Evolutionary conservation across 1,140 invertebrate genomes (phyloP).

Genomic region (Drosophila persimilis): DNA sequence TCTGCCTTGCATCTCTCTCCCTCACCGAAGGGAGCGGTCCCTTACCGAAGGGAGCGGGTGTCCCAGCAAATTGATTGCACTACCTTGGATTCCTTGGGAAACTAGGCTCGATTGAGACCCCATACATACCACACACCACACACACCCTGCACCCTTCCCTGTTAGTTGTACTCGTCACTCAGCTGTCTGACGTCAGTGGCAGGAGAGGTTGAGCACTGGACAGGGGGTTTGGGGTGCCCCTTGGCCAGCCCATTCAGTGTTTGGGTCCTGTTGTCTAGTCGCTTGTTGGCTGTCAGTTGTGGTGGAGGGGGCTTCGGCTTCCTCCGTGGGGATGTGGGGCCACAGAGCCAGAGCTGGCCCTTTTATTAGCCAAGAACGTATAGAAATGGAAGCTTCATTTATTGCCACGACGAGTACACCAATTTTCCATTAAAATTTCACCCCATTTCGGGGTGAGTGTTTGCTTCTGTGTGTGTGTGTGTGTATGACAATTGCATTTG

Average conservation of each 20-base stretch:
- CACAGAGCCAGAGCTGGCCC: slow-evolving; percentile 10
- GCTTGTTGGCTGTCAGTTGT: slow-evolving; percentile 45
- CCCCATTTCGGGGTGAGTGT: slow-evolving; percentile 6
- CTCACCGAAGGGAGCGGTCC: no score
- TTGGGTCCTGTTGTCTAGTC: slow-evolving; percentile 38
- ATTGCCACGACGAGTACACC: slow-evolving; percentile 55
- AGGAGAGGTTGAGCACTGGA: no score
- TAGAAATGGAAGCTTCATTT: slow-evolving; percentile 57
- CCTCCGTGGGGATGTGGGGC: no score
- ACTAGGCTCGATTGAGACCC: no score
- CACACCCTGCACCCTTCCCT: no score
- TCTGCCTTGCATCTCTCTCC: no score
- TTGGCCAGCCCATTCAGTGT: slow-evolving; percentile 61
- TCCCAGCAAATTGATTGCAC: no score
- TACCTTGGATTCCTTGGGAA: no score
- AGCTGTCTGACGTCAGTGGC: slow-evolving; percentile 24
- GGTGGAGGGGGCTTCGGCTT: neutral
- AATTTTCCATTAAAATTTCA: slow-evolving; percentile 73
- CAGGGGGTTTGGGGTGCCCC: neutral
- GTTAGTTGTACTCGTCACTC: slow-evolving; percentile 5
- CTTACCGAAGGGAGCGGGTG: no score
- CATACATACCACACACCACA: no score
- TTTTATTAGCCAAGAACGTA: slow-evolving; percentile 58
- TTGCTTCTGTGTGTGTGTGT: slow-evolving; percentile 8
- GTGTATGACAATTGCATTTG: slow-evolving; percentile 67